Conservation (phyloP, 23 tunicate species). For the Trididemnum nubilum region DNA sequence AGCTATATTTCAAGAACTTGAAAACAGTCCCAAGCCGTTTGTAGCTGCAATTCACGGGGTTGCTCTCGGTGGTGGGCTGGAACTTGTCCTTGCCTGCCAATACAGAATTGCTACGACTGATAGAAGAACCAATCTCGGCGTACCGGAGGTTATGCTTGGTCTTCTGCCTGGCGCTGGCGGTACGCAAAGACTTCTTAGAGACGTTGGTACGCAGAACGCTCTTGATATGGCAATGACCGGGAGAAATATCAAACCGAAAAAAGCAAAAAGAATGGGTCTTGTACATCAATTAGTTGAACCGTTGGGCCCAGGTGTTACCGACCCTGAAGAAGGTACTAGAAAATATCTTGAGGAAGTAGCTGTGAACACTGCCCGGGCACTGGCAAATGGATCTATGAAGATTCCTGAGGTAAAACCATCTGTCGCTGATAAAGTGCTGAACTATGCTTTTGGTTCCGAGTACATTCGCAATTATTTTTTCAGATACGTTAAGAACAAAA, state of each 20-base stretch:
- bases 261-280: conserved; percentile 91
- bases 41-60: conserved; percentile 98
- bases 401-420: conserved; percentile 51
- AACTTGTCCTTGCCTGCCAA: conserved; percentile 92
- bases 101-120: conserved; percentile 97
- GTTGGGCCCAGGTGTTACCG: conserved; percentile 82
- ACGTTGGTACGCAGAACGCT: conserved; percentile 75
- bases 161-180: conserved; percentile 99
- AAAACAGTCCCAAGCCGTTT: conserved; percentile 86
- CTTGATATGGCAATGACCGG: conserved; percentile 98
- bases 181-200: conserved; percentile 82
- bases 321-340: conserved; percentile 67
- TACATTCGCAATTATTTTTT: conserved; percentile 71
- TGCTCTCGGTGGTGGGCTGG: conserved; percentile 98
- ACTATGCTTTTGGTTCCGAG: conserved; percentile 21
- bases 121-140: conserved; percentile 78
- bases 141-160: conserved; percentile 99
- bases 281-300: conserved; percentile 97
- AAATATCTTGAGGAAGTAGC: conserved; percentile 87
- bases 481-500: conserved; percentile 69
- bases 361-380: conserved; percentile 71
- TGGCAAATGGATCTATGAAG: conserved; percentile 67
- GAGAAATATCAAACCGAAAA: conserved; percentile 76
- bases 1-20: conserved; percentile 61
- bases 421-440: conserved; percentile 37